Percentiles rank a stretch among this genome's conserved stretches.
Conservation (phyloP, 2,888 invertebrate species). For the Lepeophtheirus nordmannii region DNA sequence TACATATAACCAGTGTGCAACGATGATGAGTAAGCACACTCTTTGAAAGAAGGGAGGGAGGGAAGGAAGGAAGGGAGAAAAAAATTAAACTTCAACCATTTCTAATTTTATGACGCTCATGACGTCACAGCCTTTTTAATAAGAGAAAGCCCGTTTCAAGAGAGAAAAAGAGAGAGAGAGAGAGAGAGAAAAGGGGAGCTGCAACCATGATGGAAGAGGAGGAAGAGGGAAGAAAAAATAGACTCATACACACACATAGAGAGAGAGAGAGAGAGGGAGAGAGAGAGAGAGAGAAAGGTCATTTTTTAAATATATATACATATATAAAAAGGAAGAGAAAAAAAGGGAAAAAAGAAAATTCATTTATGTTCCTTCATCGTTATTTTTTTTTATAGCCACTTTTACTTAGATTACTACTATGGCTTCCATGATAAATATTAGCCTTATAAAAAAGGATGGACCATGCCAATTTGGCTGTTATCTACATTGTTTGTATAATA, state of each 20-base stretch:
- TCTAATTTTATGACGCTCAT: background rate
- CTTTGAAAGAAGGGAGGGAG: background rate
- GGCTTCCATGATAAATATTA: too few species aligned
- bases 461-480: too few species aligned
- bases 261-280: too few species aligned
- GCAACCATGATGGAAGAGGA: too few species aligned
- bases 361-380: background rate
- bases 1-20: background rate
- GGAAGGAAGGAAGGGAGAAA: background rate
- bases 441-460: too few species aligned
- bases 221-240: background rate
- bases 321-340: background rate
- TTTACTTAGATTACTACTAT: too few species aligned
- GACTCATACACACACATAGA: background rate
- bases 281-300: too few species aligned
- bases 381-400: background rate
- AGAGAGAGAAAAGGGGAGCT: too few species aligned
- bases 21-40: background rate
- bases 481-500: too few species aligned
- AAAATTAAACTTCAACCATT: too few species aligned
- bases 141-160: background rate
- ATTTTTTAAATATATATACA: background rate
- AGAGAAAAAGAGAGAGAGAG: too few species aligned
- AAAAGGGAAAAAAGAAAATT: background rate
- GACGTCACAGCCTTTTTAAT: background rate